Evolutionary conservation across 2,888 invertebrate genomes (phyloP).

Genomic region (Hemicrepidius hirtus): DNA sequence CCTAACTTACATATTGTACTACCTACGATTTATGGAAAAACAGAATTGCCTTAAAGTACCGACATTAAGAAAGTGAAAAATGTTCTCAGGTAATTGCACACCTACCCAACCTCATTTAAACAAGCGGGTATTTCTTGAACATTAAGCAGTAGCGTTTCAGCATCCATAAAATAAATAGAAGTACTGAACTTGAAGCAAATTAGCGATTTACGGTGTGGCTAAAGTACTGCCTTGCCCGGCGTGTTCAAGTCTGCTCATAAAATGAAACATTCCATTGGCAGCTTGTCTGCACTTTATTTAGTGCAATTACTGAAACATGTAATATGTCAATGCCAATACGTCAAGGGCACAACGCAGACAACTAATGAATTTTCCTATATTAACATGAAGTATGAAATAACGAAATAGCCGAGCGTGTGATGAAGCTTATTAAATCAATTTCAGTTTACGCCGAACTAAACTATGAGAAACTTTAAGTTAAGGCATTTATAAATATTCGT

Average conservation of each 20-base stretch:
- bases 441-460: too few relatives aligned
- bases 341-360: too few relatives aligned
- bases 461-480: too few relatives aligned
- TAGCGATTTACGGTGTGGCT: neutral
- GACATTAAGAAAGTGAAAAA: conserved; percentile 6
- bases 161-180: conserved; percentile 14
- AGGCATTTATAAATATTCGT: too few relatives aligned
- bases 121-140: neutral
- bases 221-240: neutral
- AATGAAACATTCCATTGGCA: neutral
- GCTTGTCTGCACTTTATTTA: neutral
- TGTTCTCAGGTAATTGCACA: conserved; percentile 5
- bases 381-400: too few relatives aligned
- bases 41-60: neutral
- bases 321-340: neutral
- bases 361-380: too few relatives aligned
- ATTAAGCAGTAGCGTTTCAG: neutral
- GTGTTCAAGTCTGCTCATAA: conserved; percentile 1
- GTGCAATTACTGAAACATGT: neutral
- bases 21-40: neutral
- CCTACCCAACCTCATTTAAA: neutral
- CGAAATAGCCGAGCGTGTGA: too few relatives aligned
- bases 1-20: too few relatives aligned
- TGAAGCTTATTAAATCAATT: too few relatives aligned
- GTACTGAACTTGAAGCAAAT: neutral